Percentiles rank a stretch among this genome's conserved stretches.
phyloP scores from a whole-genome alignment of 1,140 invertebrate species.

The Micrasema longulum region DNA sequence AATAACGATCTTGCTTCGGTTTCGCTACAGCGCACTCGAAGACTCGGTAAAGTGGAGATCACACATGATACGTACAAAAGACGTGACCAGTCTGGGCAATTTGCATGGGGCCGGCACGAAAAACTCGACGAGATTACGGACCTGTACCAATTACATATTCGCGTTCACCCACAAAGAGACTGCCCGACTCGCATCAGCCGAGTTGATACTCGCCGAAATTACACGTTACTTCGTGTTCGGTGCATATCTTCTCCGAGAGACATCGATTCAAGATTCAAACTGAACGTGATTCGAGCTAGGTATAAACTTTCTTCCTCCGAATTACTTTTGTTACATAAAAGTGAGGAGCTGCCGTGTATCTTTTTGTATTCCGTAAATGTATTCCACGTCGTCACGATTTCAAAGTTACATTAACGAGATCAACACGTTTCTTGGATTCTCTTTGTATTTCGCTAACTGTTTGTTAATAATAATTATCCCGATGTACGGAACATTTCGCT shows the following conservation, averaged over 20 bases:
- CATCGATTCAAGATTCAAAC: not conserved
- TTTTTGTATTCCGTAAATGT: not conserved
- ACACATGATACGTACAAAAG: not conserved
- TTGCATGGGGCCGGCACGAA: constrained; percentile 23
- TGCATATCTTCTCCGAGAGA: not conserved
- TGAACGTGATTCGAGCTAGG: no score
- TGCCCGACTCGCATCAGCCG: not conserved
- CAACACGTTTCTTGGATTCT: no score
- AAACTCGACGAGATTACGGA: constrained; percentile 32
- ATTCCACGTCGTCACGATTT: not conserved
- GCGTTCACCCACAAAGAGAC: constrained; percentile 38
- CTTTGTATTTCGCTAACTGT: no score
- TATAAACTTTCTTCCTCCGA: not conserved
- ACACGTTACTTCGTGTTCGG: constrained; percentile 24
- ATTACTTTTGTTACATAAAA: not conserved
- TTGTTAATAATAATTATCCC: no score
- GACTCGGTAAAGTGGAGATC: not conserved
- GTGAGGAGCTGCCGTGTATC: not conserved
- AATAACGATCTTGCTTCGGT: not conserved
- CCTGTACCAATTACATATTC: constrained; percentile 33
- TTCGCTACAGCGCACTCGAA: not conserved
- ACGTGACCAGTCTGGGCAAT: constrained; percentile 10
- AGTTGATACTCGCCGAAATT: constrained; percentile 25
- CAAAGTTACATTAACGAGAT: not conserved
- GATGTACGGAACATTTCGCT: no score